These are phyloP conservation scores for Pipistrellus nathusii DNA, from an alignment of 2,797 vertebrate genomes.

Conservation along the genomic window DNA sequence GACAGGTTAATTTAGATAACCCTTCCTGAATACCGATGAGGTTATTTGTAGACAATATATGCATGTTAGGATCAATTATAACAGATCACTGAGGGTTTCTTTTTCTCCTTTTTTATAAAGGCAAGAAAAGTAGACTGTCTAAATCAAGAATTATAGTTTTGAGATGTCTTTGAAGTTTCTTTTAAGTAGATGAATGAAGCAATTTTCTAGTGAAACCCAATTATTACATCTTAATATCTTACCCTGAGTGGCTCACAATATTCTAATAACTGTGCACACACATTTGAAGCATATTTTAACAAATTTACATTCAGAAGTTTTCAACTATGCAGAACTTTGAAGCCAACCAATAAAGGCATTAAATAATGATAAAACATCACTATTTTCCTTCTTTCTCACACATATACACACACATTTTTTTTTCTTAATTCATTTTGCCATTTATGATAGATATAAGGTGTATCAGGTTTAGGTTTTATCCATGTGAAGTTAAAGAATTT, in stretches of 20 bases:
- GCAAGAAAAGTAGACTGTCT: slow-evolving; percentile 65
- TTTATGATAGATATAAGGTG: background rate
- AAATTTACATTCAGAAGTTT: background rate
- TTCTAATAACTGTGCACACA: background rate
- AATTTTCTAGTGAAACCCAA: slow-evolving; percentile 32
- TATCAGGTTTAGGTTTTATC: background rate
- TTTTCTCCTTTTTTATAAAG: slow-evolving; percentile 68
- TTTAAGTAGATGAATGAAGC: background rate
- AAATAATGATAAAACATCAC: background rate
- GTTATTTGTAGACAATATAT: slow-evolving; percentile 86
- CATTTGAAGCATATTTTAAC: slow-evolving; percentile 33
- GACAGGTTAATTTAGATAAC: slow-evolving; percentile 82
- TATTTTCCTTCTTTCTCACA: slow-evolving; percentile 1
- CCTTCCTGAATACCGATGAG: slow-evolving; percentile 87
- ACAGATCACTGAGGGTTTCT: slow-evolving; percentile 65
- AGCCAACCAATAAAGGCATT: background rate
- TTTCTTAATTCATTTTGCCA: slow-evolving; percentile 36
- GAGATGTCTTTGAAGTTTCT: background rate
- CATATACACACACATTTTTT: background rate
- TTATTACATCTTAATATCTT: slow-evolving; percentile 28
- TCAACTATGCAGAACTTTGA: slow-evolving; percentile 11
- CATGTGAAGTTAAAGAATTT: background rate
- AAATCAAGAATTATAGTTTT: slow-evolving; percentile 67
- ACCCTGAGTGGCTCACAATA: background rate
- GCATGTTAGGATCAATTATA: slow-evolving; percentile 85